Evolutionary conservation across 2,888 invertebrate genomes (phyloP), one percentile per base, ranked within the genome.

Genomic region (Agonum fuliginosum): DNA sequence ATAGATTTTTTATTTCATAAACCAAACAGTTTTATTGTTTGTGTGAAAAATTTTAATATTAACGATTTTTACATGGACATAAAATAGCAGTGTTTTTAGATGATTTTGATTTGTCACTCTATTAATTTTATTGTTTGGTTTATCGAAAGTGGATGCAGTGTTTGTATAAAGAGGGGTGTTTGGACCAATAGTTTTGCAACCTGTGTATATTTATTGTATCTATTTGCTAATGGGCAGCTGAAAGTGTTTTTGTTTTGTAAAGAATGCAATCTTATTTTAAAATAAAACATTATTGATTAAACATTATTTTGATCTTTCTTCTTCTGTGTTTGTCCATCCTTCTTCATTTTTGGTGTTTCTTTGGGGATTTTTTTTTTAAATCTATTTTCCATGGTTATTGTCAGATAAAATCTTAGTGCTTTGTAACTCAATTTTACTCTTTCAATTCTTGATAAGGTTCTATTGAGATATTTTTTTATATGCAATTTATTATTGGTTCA

Each of bases 171-270:
- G 48, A 75, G 75, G 75, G 75, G 75, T 75, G 75, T 75, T 75
- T 75, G 75, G 75, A 75, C 75, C 75, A 75, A 75, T 67, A 75
- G 65, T 75, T 75, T 75, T 75, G 75, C 75, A 75, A 75, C 48
- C 46, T 75, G 67, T 75, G 75, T 75, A 75, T 75, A 75, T 67
- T 75, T 75, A 67, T 67, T 75, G 75, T 75, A 65, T 75, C 75
- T 75, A 72, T 67, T n/a, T 75, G 75, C 75, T 75, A 75, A 75
- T 67, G 75, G 75, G 75, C 67, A 75, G 75, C 75, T 75, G 75
- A 75, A 62, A 67, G 75, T 75, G 74, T 75, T 75, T 75, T 67
- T 75, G 75, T 75, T 75, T 75, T 75, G 75, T 75, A 75, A 75
- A 75, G 20, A 48, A 75, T 75, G 62, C 74, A 74, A 67, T 75